Percentiles rank a stretch among this genome's conserved stretches.
phyloP scores from a whole-genome alignment of 2,113 vertebrate genomes.

The Uropsilus gracilis region DNA sequence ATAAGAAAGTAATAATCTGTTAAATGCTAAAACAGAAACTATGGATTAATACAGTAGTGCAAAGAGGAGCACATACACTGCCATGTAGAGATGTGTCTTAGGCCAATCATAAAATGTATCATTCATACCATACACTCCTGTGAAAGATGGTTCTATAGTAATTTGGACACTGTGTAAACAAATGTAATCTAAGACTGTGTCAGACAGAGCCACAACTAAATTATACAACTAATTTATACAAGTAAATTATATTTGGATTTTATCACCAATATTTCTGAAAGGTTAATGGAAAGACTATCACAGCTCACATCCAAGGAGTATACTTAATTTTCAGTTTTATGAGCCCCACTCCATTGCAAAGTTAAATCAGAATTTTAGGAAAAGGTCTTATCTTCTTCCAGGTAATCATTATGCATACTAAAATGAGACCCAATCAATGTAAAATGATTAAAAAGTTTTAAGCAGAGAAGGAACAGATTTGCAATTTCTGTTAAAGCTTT shows the following conservation, averaged over 20 bases:
- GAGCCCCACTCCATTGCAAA: neutral
- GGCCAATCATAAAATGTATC: neutral
- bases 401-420: neutral
- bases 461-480: neutral
- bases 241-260: neutral
- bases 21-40: neutral
- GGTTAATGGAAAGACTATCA: neutral
- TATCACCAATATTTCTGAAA: neutral
- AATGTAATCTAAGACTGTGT: neutral
- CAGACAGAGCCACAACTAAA: neutral
- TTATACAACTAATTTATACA: neutral
- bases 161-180: neutral
- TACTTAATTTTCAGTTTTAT: neutral
- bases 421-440: neutral
- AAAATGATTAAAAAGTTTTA: constrained; percentile 19
- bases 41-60: neutral
- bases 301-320: neutral
- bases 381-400: neutral
- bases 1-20: neutral
- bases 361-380: neutral
- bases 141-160: neutral
- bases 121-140: neutral
- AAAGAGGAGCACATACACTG: neutral
- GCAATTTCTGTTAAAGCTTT: neutral
- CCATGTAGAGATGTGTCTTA: neutral